Evolutionary conservation across 2,888 invertebrate species (phyloP).

Genomic region (Phengaris arion): DNA sequence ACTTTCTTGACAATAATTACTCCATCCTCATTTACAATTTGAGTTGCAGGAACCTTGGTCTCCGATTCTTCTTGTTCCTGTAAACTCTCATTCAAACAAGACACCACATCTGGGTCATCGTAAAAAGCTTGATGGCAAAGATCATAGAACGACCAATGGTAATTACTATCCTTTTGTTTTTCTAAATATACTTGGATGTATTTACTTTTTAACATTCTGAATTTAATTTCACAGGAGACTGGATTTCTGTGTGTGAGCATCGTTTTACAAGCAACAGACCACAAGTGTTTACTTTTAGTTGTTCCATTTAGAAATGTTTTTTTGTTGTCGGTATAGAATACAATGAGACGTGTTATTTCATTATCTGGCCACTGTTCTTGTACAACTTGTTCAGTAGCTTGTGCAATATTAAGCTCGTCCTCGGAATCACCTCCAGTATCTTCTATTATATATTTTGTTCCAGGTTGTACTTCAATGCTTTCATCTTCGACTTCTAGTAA

Average conservation of each 20-base stretch:
- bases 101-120: slow-evolving; percentile 48
- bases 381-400: slow-evolving; percentile 38
- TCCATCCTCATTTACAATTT: slow-evolving; percentile 42
- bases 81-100: slow-evolving; percentile 37
- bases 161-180: slow-evolving; percentile 48
- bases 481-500: slow-evolving; percentile 37
- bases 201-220: slow-evolving; percentile 52
- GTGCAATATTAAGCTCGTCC: slow-evolving; percentile 38
- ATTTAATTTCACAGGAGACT: slow-evolving; percentile 54
- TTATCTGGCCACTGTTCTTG: slow-evolving; percentile 57
- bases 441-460: slow-evolving; percentile 43
- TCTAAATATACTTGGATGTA: slow-evolving; percentile 51
- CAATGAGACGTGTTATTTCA: slow-evolving; percentile 57
- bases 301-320: slow-evolving; percentile 55
- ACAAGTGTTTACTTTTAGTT: slow-evolving; percentile 58
- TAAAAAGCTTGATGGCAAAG: slow-evolving; percentile 63
- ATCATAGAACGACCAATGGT: slow-evolving; percentile 57
- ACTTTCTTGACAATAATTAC: slow-evolving; percentile 49
- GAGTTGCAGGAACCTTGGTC: slow-evolving; percentile 34
- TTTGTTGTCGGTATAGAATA: slow-evolving; percentile 68
- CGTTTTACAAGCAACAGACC: slow-evolving; percentile 68
- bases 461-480: slow-evolving; percentile 39
- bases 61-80: slow-evolving; percentile 25
- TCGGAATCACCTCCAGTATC: slow-evolving; percentile 43
- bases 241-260: slow-evolving; percentile 59